These are phyloP conservation scores for Zosterops lateralis DNA, from an alignment of 2,113 vertebrate genomes.

Conservation along the genomic window DNA sequence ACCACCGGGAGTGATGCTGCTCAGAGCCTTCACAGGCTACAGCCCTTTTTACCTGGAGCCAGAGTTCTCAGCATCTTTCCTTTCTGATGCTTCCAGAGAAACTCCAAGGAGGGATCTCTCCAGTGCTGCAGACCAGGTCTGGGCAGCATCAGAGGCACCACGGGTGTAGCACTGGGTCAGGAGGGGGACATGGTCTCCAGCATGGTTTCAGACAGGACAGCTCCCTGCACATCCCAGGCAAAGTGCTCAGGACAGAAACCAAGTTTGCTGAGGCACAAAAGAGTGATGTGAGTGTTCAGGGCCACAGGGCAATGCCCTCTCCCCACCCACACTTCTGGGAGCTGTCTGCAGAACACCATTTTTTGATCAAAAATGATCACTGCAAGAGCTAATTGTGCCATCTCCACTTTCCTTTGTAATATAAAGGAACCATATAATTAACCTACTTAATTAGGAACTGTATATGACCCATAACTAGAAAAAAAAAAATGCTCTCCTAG, in stretches of 20 bases:
- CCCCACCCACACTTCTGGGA: not conserved
- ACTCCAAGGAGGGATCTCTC: not conserved
- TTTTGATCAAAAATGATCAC: slow-evolving; percentile 14
- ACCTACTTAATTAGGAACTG: slow-evolving; percentile 50
- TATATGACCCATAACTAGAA: slow-evolving; percentile 39
- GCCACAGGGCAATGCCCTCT: not conserved
- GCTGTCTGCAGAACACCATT: not conserved
- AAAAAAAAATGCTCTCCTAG: not conserved
- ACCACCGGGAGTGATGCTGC: not conserved
- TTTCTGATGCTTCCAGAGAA: not conserved
- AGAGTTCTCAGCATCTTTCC: not conserved
- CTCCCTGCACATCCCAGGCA: not conserved
- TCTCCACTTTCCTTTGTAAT: not conserved
- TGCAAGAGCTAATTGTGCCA: slow-evolving; percentile 19
- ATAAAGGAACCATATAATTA: slow-evolving; percentile 54
- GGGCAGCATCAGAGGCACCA: not conserved
- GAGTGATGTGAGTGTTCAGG: accelerated
- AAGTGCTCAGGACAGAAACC: accelerated
- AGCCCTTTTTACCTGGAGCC: not conserved
- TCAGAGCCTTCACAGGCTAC: not conserved
- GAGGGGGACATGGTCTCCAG: not conserved
- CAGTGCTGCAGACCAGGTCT: not conserved
- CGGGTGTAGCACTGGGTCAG: not conserved
- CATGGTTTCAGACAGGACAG: not conserved
- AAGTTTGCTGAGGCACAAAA: not conserved